Percentiles rank a stretch among this genome's conserved stretches.
These are phyloP conservation scores for Schizaphis graminum DNA, from an alignment of 2,888 invertebrate species.

Conservation along the genomic window DNA sequence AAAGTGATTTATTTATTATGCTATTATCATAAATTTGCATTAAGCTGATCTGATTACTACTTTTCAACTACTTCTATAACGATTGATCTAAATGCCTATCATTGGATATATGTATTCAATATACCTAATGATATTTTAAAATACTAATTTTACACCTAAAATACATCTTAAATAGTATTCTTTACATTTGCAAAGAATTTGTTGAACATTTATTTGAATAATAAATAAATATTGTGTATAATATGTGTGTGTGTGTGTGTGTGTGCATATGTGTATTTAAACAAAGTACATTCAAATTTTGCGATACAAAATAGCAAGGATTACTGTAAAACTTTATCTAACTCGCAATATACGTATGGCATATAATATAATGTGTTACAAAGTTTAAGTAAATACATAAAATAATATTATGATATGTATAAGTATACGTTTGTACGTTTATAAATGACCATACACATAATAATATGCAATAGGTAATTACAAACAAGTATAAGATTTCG, in stretches of 20 bases:
- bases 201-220: neutral
- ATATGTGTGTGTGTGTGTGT: neutral
- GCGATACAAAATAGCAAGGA: neutral
- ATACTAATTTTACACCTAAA: neutral
- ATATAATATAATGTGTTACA: neutral
- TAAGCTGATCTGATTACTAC: neutral
- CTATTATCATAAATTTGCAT: neutral
- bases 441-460: neutral
- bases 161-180: neutral
- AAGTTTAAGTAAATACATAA: neutral
- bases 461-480: neutral
- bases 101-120: neutral
- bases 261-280: neutral
- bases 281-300: neutral
- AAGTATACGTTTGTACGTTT: neutral
- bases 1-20: neutral
- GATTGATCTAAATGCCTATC: neutral
- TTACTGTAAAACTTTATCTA: neutral
- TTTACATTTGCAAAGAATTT: neutral
- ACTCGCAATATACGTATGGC: neutral
- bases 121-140: neutral
- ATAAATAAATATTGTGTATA: neutral
- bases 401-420: neutral
- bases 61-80: neutral
- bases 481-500: neutral